Percentiles rank a stretch among this genome's conserved stretches.
phyloP scores from a whole-genome alignment of 2,113 vertebrate species.

The Emberiza fucata region DNA sequence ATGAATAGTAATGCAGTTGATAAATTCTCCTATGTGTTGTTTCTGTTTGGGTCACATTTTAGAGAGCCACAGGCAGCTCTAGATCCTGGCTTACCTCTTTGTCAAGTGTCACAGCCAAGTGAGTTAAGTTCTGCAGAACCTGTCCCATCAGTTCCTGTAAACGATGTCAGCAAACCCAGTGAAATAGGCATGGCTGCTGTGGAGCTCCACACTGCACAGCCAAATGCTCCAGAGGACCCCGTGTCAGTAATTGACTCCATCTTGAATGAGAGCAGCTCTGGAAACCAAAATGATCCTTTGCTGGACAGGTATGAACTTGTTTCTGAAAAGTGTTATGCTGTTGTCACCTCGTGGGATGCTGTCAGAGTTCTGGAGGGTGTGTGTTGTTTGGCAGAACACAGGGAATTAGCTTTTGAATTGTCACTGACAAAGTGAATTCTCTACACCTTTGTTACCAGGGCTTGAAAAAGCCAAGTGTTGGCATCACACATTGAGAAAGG shows the following conservation, averaged over 20 bases:
- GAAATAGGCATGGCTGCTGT: neutral
- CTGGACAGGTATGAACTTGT: constrained; percentile 52
- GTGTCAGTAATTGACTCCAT: constrained; percentile 61
- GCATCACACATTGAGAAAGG: neutral
- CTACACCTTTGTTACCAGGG: neutral
- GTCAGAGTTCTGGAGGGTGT: neutral
- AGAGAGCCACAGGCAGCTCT: constrained; percentile 17
- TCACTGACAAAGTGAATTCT: neutral
- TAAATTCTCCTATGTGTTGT: neutral
- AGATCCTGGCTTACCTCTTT: constrained; percentile 12
- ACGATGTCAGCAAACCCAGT: neutral
- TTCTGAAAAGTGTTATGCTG: neutral
- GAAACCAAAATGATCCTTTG: constrained; percentile 17
- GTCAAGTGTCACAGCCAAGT: neutral
- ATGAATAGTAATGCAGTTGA: neutral
- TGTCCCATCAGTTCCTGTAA: neutral
- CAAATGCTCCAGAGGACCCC: constrained; percentile 27
- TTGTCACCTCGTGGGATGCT: neutral
- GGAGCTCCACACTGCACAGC: constrained; percentile 27
- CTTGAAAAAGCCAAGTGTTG: neutral
- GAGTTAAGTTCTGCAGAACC: neutral
- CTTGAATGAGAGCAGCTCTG: constrained; percentile 44
- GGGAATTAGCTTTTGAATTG: neutral
- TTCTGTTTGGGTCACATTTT: neutral
- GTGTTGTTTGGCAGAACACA: neutral